Evolutionary conservation across 2,888 invertebrate genomes (phyloP).

Genomic region (Tromatobia lineatoria): DNA sequence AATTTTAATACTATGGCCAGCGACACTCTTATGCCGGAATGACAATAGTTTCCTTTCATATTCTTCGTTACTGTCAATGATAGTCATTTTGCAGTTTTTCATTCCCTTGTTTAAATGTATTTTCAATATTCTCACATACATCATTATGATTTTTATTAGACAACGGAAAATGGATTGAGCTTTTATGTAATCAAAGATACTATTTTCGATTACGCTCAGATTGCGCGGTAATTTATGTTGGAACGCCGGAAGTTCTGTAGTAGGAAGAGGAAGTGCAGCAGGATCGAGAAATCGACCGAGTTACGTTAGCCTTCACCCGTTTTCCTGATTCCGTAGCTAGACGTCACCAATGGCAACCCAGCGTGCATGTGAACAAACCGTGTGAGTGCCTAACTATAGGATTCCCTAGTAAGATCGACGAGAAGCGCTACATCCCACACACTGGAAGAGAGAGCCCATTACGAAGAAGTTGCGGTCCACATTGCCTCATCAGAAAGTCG

Average conservation of each 20-base stretch:
- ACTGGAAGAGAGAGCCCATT: conserved; percentile 76
- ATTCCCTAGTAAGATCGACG: conserved; percentile 30
- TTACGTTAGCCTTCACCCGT: not conserved
- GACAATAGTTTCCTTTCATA: too few relatives aligned
- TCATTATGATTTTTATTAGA: too few relatives aligned
- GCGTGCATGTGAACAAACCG: conserved; percentile 22
- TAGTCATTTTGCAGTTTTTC: too few relatives aligned
- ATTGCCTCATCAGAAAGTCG: conserved; percentile 84
- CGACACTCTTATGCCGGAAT: too few relatives aligned
- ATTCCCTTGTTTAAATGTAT: too few relatives aligned
- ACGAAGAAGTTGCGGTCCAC: conserved; percentile 80
- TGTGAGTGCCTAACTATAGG: not conserved
- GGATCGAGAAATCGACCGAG: conserved; percentile 34
- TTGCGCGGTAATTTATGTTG: not conserved
- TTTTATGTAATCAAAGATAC: too few relatives aligned
- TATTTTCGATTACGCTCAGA: not conserved
- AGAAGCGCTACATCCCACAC: conserved; percentile 39
- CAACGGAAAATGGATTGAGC: too few relatives aligned
- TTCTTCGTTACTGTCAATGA: too few relatives aligned
- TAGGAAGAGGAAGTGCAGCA: conserved; percentile 41
- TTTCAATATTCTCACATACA: too few relatives aligned
- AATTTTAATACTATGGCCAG: too few relatives aligned
- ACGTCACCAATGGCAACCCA: conserved; percentile 30
- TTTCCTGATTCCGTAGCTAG: conserved; percentile 29
- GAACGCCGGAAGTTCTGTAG: conserved; percentile 1